Evolutionary conservation across 2,113 vertebrate genomes (phyloP).

Genomic region (Trogon melanurus): DNA sequence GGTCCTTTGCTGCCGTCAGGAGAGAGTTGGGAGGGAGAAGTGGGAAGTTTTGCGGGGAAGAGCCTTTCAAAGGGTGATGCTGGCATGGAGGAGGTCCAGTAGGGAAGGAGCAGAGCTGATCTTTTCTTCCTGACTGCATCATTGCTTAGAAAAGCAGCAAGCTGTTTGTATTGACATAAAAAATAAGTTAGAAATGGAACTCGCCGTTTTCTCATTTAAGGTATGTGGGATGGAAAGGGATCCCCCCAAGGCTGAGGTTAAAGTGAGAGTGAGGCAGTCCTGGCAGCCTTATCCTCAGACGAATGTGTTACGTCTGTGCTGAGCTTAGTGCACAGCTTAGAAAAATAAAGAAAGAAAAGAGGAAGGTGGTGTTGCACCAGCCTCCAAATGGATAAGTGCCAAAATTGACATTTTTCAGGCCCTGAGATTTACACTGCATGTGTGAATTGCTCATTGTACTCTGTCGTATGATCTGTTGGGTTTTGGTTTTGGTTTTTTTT

Average conservation of each 20-base stretch:
- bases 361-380: neutral
- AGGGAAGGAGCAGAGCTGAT: neutral
- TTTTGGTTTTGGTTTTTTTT: neutral
- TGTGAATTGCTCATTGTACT: neutral
- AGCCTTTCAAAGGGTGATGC: neutral
- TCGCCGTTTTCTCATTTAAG: neutral
- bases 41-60: neutral
- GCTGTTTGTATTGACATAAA: neutral
- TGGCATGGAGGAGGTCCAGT: neutral
- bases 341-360: neutral
- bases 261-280: neutral
- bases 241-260: conserved; percentile 2
- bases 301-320: neutral
- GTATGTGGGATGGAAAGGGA: conserved; percentile 5
- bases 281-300: neutral
- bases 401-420: neutral
- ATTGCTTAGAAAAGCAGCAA: neutral
- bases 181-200: neutral
- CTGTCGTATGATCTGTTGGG: neutral
- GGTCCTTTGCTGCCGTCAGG: neutral
- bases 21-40: neutral
- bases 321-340: neutral
- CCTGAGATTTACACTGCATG: neutral
- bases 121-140: neutral
- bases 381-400: neutral